A percentile compares a stretch with the other conserved stretches of the same genome.
These are phyloP conservation scores for Cinara cedri DNA, from an alignment of 2,888 invertebrate genomes.

Conservation along the genomic window DNA sequence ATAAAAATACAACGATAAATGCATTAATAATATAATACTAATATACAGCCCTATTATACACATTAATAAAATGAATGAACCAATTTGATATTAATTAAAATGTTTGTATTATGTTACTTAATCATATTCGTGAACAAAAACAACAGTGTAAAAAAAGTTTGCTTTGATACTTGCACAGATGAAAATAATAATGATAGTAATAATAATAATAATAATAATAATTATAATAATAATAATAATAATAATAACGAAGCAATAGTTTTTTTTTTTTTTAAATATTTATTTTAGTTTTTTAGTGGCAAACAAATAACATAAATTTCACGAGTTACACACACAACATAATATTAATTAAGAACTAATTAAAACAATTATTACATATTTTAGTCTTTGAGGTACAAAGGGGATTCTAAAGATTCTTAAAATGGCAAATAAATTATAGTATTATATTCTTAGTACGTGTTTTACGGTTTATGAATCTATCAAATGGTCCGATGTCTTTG, in stretches of 20 bases:
- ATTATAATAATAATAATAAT: constrained; percentile 7
- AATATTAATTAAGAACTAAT: constrained; percentile 34
- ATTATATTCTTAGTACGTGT: constrained; percentile 4
- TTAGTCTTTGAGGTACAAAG: constrained; percentile 52
- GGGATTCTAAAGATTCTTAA: constrained; percentile 41
- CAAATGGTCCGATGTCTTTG: neutral
- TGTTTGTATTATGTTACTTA: neutral
- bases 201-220: too few species aligned
- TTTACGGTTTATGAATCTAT: constrained; percentile 9
- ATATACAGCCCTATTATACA: constrained; percentile 18
- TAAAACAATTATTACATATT: constrained; percentile 24
- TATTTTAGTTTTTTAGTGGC: constrained; percentile 25
- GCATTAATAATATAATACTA: constrained; percentile 10
- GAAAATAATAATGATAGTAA: constrained; percentile 1
- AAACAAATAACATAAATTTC: constrained; percentile 27
- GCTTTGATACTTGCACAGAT: neutral
- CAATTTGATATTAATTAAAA: constrained; percentile 10
- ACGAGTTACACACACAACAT: constrained; percentile 34
- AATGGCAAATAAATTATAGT: constrained; percentile 37
- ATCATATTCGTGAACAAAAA: neutral
- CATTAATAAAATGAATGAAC: constrained; percentile 11
- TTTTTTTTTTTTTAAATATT: neutral
- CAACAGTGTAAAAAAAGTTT: neutral
- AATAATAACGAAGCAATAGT: constrained; percentile 17
- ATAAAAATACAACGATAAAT: constrained; percentile 9